Base-by-base conservation (phyloP, 2,113 vertebrate genomes). In the Sciurus niger region DNA sequence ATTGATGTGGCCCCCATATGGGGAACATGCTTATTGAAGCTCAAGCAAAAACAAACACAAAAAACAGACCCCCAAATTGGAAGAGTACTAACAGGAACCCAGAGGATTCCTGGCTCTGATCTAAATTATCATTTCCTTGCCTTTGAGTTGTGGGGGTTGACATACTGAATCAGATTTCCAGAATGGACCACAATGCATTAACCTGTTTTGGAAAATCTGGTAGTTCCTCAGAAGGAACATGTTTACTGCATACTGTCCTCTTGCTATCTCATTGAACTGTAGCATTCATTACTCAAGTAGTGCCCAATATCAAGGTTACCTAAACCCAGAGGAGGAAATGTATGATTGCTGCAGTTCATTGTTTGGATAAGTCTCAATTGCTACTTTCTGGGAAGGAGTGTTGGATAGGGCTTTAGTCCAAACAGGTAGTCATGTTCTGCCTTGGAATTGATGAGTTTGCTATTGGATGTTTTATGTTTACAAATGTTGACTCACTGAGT, bases 221-320 rank as follows among this genome's bases (percentile, higher is more conserved):
- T 79, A 93, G 53, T 65, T 90, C 48, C 96, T 94, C 43, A 95
- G 58, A 87, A 86, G 30, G 70, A 89, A 60, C n/a, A 77, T 32
- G 70, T 67, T 67, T 74, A 77, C 16, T 72, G 46, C 7, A 53
- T 32, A 82, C 67, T 34, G 0, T 0, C 5, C 22, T 79, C 55
- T n/a, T 93, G 34, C 9, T 90, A 82, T 84, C n/a, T 92, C 43
- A 20, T 34, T 90, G n/a, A 89, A 94, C 14, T 76, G 22, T 48
- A 93, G 73, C 79, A 55, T 85, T 89, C 78, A 82, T 87, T 84
- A 43, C 63, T 68, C 34, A 55, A 18, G 2, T 68, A 92, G 28
- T 68, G 46, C 73, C 70, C 89, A n/a, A 18, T 93, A 94, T 30
- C 89, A 68, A 96, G 34, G 22, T 79, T 70, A 79, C 51, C 24